Percentiles rank a stretch among this genome's conserved stretches.
phyloP scores from a whole-genome alignment of 1,140 invertebrate species.

The Cepaea nemoralis region DNA sequence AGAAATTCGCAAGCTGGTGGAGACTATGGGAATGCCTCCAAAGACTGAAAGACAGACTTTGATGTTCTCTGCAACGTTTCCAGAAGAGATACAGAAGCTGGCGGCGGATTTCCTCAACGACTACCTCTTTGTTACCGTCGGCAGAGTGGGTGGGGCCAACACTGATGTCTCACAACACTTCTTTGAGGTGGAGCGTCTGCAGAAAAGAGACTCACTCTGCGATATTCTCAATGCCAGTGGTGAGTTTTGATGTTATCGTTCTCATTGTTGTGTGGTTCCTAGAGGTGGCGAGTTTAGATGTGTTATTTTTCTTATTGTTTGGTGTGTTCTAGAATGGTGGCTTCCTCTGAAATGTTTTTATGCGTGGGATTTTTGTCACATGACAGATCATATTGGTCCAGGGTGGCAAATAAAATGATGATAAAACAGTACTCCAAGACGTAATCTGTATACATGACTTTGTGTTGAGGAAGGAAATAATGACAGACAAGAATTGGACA shows the following conservation, averaged over 20 bases:
- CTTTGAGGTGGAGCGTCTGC: conserved; percentile 77
- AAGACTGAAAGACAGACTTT: conserved; percentile 82
- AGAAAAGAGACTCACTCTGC: conserved; percentile 82
- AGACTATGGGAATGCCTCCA: conserved; percentile 81
- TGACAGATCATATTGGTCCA: too few relatives aligned
- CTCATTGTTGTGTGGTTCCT: too few relatives aligned
- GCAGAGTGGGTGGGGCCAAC: conserved; percentile 90
- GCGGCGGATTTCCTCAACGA: conserved; percentile 81
- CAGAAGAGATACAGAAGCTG: conserved; percentile 83
- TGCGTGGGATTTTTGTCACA: too few relatives aligned
- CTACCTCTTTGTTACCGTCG: conserved; percentile 88
- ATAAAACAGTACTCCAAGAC: too few relatives aligned
- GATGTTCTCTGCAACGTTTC: conserved; percentile 95
- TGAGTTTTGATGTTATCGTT: conserved; percentile 52
- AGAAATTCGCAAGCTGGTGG: conserved; percentile 83
- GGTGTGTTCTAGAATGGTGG: too few relatives aligned
- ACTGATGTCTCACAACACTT: conserved; percentile 89
- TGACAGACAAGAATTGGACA: too few relatives aligned
- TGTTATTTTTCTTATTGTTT: too few relatives aligned
- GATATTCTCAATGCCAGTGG: conserved; percentile 79
- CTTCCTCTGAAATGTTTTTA: too few relatives aligned
- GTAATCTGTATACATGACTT: too few relatives aligned
- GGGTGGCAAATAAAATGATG: too few relatives aligned
- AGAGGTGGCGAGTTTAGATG: too few relatives aligned
- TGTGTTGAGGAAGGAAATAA: too few relatives aligned